Percentiles rank a stretch among this genome's conserved stretches.
Evolutionary conservation across 2,113 vertebrate genomes (phyloP).

Genomic region (Stictonetta naevosa): DNA sequence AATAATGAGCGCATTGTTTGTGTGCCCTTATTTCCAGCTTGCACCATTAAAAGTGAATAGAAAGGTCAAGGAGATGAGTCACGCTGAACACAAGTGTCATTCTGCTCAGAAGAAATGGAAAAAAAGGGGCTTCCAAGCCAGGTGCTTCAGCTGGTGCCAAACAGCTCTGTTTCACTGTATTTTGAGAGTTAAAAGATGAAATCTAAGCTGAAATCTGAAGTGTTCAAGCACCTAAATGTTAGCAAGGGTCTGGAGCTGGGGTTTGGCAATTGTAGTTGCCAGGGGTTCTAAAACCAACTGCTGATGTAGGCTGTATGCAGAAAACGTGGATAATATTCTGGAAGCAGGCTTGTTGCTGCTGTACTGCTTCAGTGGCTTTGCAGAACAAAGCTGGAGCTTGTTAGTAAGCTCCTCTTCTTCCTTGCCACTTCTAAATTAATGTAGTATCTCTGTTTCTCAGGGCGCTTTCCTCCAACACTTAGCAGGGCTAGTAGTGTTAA

Average conservation of each 20-base stretch:
- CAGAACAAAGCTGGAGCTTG: not conserved
- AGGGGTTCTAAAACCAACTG: not conserved
- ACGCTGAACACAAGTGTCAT: conserved; percentile 56
- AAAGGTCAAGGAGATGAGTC: conserved; percentile 72
- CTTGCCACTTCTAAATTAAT: fast-evolving
- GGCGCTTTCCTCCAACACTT: fast-evolving
- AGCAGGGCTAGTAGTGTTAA: fast-evolving
- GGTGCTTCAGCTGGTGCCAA: conserved; percentile 38
- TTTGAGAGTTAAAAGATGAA: not conserved
- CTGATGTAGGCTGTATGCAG: not conserved
- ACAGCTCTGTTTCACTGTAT: not conserved
- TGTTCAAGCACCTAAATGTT: not conserved
- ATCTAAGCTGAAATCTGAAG: not conserved
- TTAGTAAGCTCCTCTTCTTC: not conserved
- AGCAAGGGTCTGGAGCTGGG: not conserved
- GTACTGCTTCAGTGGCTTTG: not conserved
- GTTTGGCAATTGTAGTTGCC: not conserved
- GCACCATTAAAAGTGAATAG: conserved; percentile 44
- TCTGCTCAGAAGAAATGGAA: conserved; percentile 36
- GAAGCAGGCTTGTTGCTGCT: fast-evolving
- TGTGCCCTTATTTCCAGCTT: conserved; percentile 60
- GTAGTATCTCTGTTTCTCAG: fast-evolving
- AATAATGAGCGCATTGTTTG: conserved; percentile 59
- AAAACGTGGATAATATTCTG: not conserved
- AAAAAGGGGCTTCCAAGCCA: not conserved